These are phyloP conservation scores for Homarus gammarus DNA, from an alignment of 2,888 invertebrate species.

Conservation along the genomic window DNA sequence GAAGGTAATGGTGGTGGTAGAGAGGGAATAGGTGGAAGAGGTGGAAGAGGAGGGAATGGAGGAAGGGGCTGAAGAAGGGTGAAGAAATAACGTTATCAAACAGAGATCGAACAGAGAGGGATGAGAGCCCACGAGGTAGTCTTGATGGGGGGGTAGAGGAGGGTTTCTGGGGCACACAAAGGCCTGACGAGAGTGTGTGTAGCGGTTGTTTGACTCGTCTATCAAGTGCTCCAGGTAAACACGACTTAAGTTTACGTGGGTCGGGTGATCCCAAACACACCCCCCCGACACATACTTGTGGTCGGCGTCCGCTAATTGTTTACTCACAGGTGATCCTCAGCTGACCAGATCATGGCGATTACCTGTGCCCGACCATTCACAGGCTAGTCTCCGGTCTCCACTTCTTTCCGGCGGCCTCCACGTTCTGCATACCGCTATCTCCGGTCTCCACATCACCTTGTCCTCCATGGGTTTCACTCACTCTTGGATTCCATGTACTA, in stretches of 20 bases:
- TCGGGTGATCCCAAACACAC: slow-evolving; percentile 39
- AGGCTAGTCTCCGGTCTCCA: neutral
- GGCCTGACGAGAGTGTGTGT: slow-evolving; percentile 12
- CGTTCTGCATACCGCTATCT: neutral
- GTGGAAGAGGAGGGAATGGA: neutral
- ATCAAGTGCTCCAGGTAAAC: slow-evolving; percentile 47
- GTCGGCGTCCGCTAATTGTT: slow-evolving; percentile 47
- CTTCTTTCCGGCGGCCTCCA: neutral
- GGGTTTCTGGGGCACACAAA: neutral
- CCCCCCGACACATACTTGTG: slow-evolving; percentile 45
- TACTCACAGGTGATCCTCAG: slow-evolving; percentile 23
- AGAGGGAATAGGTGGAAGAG: neutral
- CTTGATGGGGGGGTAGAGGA: neutral
- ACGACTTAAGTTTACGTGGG: slow-evolving; percentile 44
- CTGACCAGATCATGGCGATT: slow-evolving; percentile 36
- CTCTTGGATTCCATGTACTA: neutral
- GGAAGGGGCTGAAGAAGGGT: neutral
- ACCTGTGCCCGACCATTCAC: neutral
- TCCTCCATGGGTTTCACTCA: neutral
- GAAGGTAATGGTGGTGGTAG: neutral
- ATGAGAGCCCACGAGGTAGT: neutral
- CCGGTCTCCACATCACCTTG: neutral
- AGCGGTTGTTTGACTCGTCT: slow-evolving; percentile 24
- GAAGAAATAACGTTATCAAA: slow-evolving; percentile 4
- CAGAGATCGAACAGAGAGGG: slow-evolving; percentile 6